Base-by-base conservation (phyloP, 1,140 invertebrate genomes). In the Anoplophora glabripennis region DNA sequence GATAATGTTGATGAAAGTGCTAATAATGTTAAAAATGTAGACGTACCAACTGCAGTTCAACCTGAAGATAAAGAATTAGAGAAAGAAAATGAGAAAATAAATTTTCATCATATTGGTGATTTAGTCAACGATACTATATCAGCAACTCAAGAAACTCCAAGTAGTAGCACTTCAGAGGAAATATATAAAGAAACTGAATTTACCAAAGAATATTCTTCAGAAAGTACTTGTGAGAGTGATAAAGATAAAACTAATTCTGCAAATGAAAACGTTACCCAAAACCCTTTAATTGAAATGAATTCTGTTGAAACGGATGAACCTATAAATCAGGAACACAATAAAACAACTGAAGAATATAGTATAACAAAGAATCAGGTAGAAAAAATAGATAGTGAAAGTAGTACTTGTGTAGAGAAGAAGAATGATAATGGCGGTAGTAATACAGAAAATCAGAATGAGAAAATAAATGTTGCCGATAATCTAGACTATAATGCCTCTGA, bases 331-430 rank as follows among this genome's bases (percentile, higher is more conserved):
- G 42, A 35, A 57, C 14, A 11, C 41, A 38, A 10, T 34, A n/a
- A 47, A 47, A 9, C n/a, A 11, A 18, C 2, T 2, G 18, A 28
- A 52, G 52, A 7, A 15, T 47, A 17, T 15, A 21, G 41, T 8
- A 61, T 15, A 34, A 53, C 44, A 41, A 44, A 61, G 11, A 38
- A 57, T 57, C 33, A 63, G 15, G 33, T 12, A 1, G 42, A 45
- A 36, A 59, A 52, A 11, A 28, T 18, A 37, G 33, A 53, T 38
- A 57, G 33, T 57, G 36, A 59, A 40, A 37, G 21, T 28, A 44
- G 59, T 37, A 55, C 35, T 12, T 10, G n/a, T 18, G 37, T 35
- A 40, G 35, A 57, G 37, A 12, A 11, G 12, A 37, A 7, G 7
- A 21, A 15, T 17, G 21, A 11, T 49, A 41, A 46, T 53, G 38